A percentile compares a stretch with the other conserved stretches of the same genome.
These are phyloP conservation scores for Andrena cerasifolii DNA, from an alignment of 1,140 invertebrate genomes.

Conservation along the genomic window DNA sequence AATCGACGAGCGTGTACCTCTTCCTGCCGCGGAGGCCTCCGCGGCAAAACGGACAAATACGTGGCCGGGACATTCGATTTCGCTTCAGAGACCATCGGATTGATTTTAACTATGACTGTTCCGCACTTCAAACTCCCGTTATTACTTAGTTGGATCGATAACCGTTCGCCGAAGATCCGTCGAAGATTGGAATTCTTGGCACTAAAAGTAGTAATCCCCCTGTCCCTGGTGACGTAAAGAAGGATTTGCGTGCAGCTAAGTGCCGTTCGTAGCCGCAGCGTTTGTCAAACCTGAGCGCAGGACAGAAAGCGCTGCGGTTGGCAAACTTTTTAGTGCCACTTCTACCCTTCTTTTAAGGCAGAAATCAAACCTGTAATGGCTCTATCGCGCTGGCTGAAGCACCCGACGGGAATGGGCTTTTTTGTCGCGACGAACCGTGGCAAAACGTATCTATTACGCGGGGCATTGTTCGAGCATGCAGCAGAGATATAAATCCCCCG, in stretches of 20 bases:
- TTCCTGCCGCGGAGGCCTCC: neutral
- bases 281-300: constrained; percentile 29
- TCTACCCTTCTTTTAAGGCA: constrained; percentile 54
- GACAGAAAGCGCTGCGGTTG: constrained; percentile 57
- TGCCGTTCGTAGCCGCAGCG: neutral
- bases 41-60: neutral
- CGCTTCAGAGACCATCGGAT: neutral
- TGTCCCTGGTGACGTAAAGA: constrained; percentile 31
- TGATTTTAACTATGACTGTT: constrained; percentile 9
- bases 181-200: neutral
- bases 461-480: neutral
- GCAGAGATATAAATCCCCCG: constrained; percentile 24
- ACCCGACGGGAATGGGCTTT: constrained; percentile 44
- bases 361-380: constrained; percentile 71
- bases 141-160: neutral
- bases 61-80: neutral
- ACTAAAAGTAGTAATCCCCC: neutral
- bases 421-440: constrained; percentile 51
- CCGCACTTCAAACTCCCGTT: neutral
- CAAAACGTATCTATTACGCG: constrained; percentile 39
- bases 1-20: neutral
- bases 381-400: constrained; percentile 35
- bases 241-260: constrained; percentile 37
- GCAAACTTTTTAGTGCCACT: constrained; percentile 64
- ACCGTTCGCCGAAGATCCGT: neutral